These are phyloP conservation scores for Cryptotis parvus DNA, from an alignment of 2,113 vertebrate species.

Conservation along the genomic window DNA sequence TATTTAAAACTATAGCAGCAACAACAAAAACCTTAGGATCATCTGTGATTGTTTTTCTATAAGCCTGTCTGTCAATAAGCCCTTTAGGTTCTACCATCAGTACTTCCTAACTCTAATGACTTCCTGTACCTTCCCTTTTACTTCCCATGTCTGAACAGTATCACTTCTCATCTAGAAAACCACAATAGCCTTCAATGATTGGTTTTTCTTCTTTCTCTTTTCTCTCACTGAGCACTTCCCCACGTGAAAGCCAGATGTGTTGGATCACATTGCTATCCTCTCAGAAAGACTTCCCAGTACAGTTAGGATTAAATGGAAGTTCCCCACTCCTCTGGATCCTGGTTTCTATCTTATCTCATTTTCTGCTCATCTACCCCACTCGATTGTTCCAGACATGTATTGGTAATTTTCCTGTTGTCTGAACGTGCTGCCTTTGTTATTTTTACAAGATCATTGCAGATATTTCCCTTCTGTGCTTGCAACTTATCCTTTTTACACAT, in stretches of 20 bases:
- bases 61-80: neutral
- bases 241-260: neutral
- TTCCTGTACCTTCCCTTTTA: neutral
- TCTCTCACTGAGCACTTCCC: neutral
- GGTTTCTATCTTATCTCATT: neutral
- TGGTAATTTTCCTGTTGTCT: slow-evolving; percentile 11
- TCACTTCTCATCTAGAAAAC: slow-evolving; percentile 18
- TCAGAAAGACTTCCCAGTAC: neutral
- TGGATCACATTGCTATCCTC: neutral
- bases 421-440: neutral
- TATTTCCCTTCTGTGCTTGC: slow-evolving; percentile 15
- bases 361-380: neutral
- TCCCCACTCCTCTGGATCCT: neutral
- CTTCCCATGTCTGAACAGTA: neutral
- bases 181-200: neutral
- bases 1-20: neutral
- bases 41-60: slow-evolving; percentile 24
- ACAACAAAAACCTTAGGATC: neutral
- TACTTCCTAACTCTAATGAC: neutral
- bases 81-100: neutral
- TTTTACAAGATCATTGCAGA: neutral
- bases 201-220: slow-evolving; percentile 37
- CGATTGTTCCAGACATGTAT: neutral
- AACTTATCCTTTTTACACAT: neutral
- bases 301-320: neutral